These are phyloP conservation scores for Pseudanteris insignis DNA, from an alignment of 2,888 invertebrate species.

Conservation along the genomic window DNA sequence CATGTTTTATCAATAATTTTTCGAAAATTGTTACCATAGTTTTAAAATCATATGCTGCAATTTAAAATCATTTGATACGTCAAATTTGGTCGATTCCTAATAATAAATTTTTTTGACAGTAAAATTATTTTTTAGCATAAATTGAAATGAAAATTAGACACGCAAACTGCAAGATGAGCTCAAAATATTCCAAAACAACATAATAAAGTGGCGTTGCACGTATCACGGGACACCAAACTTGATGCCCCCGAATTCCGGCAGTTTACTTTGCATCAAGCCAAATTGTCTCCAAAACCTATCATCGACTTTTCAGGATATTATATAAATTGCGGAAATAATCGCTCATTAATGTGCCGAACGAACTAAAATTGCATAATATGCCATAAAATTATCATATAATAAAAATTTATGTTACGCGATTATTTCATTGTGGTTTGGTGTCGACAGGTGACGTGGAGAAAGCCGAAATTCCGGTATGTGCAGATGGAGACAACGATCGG, in stretches of 20 bases:
- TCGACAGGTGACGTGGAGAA: constrained; percentile 32
- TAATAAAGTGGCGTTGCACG: too few relatives aligned
- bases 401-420: constrained; percentile 28
- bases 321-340: constrained; percentile 12
- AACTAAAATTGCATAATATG: constrained; percentile 12
- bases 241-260: background rate
- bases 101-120: too few relatives aligned
- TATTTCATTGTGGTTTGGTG: constrained; percentile 25
- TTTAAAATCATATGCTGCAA: too few relatives aligned
- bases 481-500: constrained; percentile 13
- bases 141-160: too few relatives aligned
- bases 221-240: too few relatives aligned
- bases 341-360: constrained; percentile 10
- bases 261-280: background rate
- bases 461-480: constrained; percentile 1
- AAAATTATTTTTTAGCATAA: too few relatives aligned
- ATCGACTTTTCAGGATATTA: background rate
- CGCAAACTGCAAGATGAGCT: too few relatives aligned
- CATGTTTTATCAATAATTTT: too few relatives aligned
- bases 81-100: too few relatives aligned
- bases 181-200: too few relatives aligned
- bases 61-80: too few relatives aligned
- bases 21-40: too few relatives aligned
- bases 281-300: constrained; percentile 4
- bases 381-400: constrained; percentile 36